phyloP scores from a whole-genome alignment of 2,113 vertebrate species.

The Alligator sinensis region DNA sequence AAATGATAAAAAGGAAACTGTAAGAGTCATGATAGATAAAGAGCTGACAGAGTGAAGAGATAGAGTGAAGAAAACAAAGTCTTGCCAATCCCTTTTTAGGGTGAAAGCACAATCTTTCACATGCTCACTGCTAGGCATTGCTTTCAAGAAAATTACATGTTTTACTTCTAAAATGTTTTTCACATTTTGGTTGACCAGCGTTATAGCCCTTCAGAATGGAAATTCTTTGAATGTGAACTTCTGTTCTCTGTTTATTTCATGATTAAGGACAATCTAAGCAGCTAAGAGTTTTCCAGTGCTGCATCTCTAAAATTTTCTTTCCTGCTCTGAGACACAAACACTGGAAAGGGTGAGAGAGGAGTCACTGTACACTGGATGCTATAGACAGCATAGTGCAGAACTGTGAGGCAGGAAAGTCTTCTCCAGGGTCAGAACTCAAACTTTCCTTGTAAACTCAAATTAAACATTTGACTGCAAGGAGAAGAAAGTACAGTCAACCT shows the following conservation, averaged over 20 bases:
- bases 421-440: background rate
- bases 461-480: background rate
- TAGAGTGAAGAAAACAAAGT: constrained; percentile 21
- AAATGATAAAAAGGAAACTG: background rate
- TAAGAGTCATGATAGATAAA: background rate
- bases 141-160: constrained; percentile 25
- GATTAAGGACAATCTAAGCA: background rate
- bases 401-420: background rate
- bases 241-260: constrained; percentile 19
- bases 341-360: background rate
- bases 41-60: background rate
- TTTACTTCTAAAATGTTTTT: background rate
- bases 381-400: background rate
- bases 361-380: background rate
- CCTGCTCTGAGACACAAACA: background rate
- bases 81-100: background rate
- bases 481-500: background rate
- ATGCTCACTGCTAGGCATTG: constrained; percentile 3
- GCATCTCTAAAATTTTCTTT: background rate
- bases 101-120: background rate
- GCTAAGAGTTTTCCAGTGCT: background rate
- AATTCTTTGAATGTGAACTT: background rate
- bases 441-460: constrained; percentile 21
- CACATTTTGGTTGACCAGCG: constrained; percentile 1
- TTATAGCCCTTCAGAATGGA: background rate